Evolutionary conservation across 2,888 invertebrate species (phyloP), one percentile per base, ranked within the genome.

Genomic region (Zaprionus lineosus): DNA sequence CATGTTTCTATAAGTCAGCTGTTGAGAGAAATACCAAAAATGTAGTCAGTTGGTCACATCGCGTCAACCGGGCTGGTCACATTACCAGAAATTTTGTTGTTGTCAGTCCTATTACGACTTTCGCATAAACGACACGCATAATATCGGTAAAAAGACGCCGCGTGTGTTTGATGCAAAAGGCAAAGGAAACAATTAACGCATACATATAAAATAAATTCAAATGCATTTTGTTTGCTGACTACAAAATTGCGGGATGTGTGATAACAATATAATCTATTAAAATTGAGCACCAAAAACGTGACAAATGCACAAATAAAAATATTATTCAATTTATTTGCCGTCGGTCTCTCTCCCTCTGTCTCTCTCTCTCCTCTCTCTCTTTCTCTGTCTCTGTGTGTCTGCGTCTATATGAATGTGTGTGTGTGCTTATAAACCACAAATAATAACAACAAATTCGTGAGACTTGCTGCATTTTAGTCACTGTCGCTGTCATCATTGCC

Each of bases 111-210:
- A 53, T 68, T 57, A 44, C 69, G 70, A 70, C 74, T 70, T 70
- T 70, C 74, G 70, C 74, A 70, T 61, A 53, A 74, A 74, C 74
- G 74, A 62, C 74, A 70, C 71, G 73, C 74, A 74, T 59, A 33
- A 48, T 52, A 48, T 51, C 69, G 69, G 74, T 62, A 58, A 36
- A 56, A 53, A 72, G 74, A 63, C 73, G 73, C 73, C 73, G 73
- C 73, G 73, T 74, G 73, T 76, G 73, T 71, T 63, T 69, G 44
- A 61, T 69, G 69, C 68, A 74, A 70, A 70, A 68, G 63, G 47
- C 68, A 68, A 56, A 57, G 41, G 53, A 47, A 63, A 64, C 43
- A 57, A 34, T 41, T 52, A 57, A 46, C 58, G 55, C 60, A 70
- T 48, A 72, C 59, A 53, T 26, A 58, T 52, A 58, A 46, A 62